A percentile compares a stretch with the other conserved stretches of the same genome.
Conservation (phyloP, 2,797 vertebrate species). For the Merluccius polli region DNA sequence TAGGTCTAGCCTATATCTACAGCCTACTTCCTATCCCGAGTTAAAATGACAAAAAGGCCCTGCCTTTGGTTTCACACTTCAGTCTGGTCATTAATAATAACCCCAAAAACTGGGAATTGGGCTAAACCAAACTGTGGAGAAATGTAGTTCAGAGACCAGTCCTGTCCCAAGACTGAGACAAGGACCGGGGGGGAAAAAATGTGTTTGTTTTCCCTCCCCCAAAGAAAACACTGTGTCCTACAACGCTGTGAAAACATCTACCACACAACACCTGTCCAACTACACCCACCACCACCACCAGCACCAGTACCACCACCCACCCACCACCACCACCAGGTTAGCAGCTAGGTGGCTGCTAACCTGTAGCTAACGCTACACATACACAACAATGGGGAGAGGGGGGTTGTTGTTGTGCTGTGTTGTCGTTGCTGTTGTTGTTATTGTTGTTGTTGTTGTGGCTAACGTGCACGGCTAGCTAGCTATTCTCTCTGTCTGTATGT, state of each 20-base stretch:
- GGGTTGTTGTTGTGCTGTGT: constrained; percentile 27
- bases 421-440: no score
- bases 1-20: no score
- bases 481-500: no score
- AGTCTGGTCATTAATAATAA: neutral
- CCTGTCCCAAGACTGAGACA: neutral
- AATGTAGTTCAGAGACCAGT: neutral
- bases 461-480: constrained; percentile 61
- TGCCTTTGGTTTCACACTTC: neutral
- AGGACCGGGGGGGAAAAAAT: neutral
- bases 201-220: neutral
- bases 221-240: neutral
- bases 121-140: neutral
- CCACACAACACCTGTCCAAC: neutral
- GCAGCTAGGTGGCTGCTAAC: constrained; percentile 35
- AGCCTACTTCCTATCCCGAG: neutral
- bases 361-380: constrained; percentile 69
- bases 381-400: constrained; percentile 67
- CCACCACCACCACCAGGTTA: constrained; percentile 32
- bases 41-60: neutral
- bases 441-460: constrained; percentile 39
- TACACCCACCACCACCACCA: neutral
- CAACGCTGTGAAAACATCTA: neutral
- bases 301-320: neutral
- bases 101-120: neutral